Conservation (phyloP, 2,113 vertebrate genomes). For the Fregetta grallaria region DNA sequence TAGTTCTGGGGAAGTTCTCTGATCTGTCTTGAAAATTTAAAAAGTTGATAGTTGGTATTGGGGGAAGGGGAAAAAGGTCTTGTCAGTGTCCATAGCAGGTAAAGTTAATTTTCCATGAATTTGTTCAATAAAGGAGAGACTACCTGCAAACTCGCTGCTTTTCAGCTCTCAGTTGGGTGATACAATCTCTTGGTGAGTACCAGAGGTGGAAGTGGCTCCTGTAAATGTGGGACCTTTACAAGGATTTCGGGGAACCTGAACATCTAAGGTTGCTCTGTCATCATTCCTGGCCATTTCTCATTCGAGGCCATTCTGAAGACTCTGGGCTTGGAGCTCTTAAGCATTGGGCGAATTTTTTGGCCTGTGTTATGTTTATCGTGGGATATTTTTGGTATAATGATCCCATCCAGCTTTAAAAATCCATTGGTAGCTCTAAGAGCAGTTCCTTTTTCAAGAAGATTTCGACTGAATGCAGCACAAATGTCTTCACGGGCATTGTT, state of each 20-base stretch:
- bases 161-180: neutral
- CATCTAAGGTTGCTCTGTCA: neutral
- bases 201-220: neutral
- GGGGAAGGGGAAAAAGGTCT: neutral
- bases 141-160: neutral
- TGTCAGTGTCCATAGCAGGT: rapidly evolving
- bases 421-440: neutral
- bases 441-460: neutral
- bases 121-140: neutral
- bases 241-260: neutral
- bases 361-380: rapidly evolving
- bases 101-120: neutral
- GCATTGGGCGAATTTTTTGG: neutral
- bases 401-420: neutral
- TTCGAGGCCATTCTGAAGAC: neutral
- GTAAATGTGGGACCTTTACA: neutral
- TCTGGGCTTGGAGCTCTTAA: neutral
- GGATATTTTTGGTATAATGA: neutral
- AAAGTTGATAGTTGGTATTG: neutral
- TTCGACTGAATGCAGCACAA: neutral
- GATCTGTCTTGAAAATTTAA: neutral
- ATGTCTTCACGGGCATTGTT: neutral
- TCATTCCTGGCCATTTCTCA: neutral
- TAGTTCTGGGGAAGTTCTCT: neutral
- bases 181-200: rapidly evolving